Base-by-base conservation (phyloP, 2,113 vertebrate species). In the Cichladusa arquata region DNA sequence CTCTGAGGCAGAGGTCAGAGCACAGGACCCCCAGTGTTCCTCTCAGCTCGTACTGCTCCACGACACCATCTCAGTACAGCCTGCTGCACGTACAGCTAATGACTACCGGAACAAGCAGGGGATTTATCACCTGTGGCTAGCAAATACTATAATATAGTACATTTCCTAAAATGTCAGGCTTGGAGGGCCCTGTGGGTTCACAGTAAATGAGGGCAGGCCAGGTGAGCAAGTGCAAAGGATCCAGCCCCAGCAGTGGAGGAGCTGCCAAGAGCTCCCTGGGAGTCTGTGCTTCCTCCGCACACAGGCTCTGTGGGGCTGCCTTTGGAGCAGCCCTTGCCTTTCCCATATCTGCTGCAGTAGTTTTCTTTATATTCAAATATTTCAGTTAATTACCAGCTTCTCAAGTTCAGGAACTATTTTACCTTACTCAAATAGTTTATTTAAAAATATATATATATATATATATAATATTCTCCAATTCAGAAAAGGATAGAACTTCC, bases 351-450 rank as follows among this genome's bases (percentile, higher is more conserved):
- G 66, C 86, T 7, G 3, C 81, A 86, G 47, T 26, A 28, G 31
- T 50, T 90, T 72, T 58, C 88, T 95, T 54, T 47, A 38, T 45
- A 95, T 72, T 96, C 94, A 92, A 96, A 91, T 94, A 96, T 56
- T 95, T 94, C 95, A 95, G 95, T 97, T 97, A 97, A 95, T 96
- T 97, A 98, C 88, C 97, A 96, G 93, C 91, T 96, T 98, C 94
- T 97, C 96, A 96, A 97, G 96, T 94, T 98, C 96, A 98, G 82
- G 36, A 96, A 97, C 97, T 97, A 97, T 96, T 97, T 98, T 95
- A 97, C 97, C 98, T 98, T 98, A 98, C 94, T 97, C 96, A 98
- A 98, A 98, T 98, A 98, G 97, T 98, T 98, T 98, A 98, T 98
- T 97, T 98, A 97, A 98, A 98, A 98, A 98, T 97, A 97, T 97